These are phyloP conservation scores for Syndactyla subalaris DNA, from an alignment of 2,797 vertebrate genomes.

Conservation along the genomic window DNA sequence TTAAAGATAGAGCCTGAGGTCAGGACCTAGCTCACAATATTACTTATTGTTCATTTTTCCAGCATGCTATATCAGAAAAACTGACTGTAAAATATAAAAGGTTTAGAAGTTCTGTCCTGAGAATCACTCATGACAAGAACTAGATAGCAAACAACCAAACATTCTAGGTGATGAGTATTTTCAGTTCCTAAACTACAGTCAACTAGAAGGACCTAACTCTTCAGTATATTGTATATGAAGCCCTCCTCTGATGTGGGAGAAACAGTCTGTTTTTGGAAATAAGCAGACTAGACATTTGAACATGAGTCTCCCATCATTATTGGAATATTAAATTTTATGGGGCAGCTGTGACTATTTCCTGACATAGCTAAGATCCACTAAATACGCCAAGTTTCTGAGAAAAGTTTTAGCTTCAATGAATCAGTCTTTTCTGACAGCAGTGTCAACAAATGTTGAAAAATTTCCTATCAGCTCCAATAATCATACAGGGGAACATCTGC, in stretches of 20 bases:
- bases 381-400: neutral
- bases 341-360: neutral
- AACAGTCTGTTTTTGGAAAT: neutral
- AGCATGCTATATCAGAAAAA: constrained; percentile 31
- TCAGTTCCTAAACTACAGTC: neutral
- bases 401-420: neutral
- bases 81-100: constrained; percentile 11
- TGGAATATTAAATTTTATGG: neutral
- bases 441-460: constrained; percentile 12
- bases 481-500: neutral
- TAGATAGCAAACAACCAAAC: neutral
- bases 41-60: constrained; percentile 30
- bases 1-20: neutral
- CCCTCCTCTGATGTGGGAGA: neutral
- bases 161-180: neutral
- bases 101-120: neutral
- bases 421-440: neutral
- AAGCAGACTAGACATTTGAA: neutral
- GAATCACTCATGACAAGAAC: neutral
- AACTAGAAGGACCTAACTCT: neutral
- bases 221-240: neutral
- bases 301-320: neutral
- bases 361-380: neutral
- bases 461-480: neutral
- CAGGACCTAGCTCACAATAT: neutral